Percentiles rank a stretch among this genome's conserved stretches.
phyloP scores from a whole-genome alignment of 2,113 vertebrate genomes.

The Neoarius graeffei region DNA sequence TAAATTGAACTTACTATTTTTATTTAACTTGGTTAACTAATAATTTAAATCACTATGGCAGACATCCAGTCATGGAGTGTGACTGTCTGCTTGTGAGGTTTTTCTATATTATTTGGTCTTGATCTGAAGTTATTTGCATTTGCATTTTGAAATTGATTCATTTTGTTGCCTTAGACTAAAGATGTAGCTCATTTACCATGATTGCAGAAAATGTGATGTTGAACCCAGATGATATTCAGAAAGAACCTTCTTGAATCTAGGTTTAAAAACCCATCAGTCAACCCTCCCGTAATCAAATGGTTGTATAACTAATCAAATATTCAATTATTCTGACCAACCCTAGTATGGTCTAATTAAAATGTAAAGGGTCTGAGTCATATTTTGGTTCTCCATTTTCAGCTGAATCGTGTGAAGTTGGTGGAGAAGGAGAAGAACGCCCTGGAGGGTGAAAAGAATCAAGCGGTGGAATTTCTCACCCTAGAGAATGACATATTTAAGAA shows the following conservation, averaged over 20 bases:
- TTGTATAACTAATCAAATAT: not conserved
- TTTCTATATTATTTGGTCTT: not conserved
- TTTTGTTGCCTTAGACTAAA: not conserved
- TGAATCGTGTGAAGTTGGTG: constrained; percentile 94
- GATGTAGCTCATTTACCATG: not conserved
- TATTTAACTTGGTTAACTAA: not conserved
- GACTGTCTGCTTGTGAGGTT: not conserved
- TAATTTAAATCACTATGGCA: not conserved
- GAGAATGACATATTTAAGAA: constrained; percentile 91
- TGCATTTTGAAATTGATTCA: not conserved
- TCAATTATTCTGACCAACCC: not conserved
- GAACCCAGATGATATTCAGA: not conserved
- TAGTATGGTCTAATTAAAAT: not conserved
- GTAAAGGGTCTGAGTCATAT: not conserved
- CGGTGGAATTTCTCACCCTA: constrained; percentile 87
- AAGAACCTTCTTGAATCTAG: not conserved
- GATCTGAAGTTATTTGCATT: not conserved
- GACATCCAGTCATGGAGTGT: not conserved
- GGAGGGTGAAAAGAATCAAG: constrained; percentile 91
- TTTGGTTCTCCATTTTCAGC: constrained; percentile 66
- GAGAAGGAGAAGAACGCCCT: constrained; percentile 96
- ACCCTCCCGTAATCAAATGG: not conserved
- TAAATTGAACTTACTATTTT: not conserved
- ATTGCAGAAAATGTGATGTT: not conserved
- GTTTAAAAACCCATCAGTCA: not conserved